phyloP scores from a whole-genome alignment of 2,888 invertebrate species.

The Crossocerus cetratus region DNA sequence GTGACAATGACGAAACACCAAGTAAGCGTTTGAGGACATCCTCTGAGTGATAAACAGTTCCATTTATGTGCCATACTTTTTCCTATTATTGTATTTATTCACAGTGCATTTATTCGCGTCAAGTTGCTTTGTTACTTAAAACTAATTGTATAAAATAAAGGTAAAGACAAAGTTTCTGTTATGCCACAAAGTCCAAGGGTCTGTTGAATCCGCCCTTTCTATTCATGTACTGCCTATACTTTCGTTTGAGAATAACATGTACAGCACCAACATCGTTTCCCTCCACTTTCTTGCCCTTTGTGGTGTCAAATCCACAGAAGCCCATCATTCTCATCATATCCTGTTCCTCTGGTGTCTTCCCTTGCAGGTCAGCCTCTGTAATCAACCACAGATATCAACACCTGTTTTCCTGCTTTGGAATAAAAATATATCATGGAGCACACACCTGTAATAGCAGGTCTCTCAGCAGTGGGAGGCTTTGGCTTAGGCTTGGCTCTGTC shows the following conservation, averaged over 20 bases:
- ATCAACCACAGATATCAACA: neutral
- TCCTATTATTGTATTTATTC: too few relatives aligned
- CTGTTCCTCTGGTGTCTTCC: constrained; percentile 93
- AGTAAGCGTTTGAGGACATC: neutral
- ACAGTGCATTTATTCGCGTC: too few relatives aligned
- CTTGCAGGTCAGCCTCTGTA: constrained; percentile 91
- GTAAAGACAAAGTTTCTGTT: constrained; percentile 45
- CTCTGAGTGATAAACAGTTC: neutral
- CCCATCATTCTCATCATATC: constrained; percentile 99
- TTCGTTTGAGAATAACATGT: constrained; percentile 96
- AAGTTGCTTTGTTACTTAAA: too few relatives aligned
- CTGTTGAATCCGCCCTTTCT: constrained; percentile 99
- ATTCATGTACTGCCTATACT: constrained; percentile 99
- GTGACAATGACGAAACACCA: neutral
- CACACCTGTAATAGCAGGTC: constrained; percentile 73
- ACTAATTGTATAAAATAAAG: too few relatives aligned
- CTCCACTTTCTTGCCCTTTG: constrained; percentile 96
- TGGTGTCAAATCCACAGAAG: constrained; percentile 96
- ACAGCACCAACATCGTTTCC: constrained; percentile 97
- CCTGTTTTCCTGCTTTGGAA: neutral
- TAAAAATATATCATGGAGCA: neutral
- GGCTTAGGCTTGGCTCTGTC: constrained; percentile 75
- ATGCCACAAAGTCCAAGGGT: constrained; percentile 97
- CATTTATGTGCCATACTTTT: too few relatives aligned
- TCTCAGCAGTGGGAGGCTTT: constrained; percentile 72